Conservation (phyloP, 2,888 invertebrate species). For the Villa cingulata region DNA sequence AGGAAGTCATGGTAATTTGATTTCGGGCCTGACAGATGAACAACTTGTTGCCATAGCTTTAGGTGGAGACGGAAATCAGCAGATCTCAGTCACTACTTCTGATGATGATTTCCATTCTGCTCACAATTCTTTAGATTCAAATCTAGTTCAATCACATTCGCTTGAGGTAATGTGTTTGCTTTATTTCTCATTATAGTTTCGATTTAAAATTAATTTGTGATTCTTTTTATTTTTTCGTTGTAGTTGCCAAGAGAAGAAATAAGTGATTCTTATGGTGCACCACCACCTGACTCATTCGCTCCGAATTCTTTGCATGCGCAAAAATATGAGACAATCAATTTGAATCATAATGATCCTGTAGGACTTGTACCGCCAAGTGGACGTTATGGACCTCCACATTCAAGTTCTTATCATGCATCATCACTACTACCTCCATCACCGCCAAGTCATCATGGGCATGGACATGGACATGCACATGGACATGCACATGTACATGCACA, state of each 20-base stretch:
- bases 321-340: slow-evolving; percentile 23
- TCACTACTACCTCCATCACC: neutral
- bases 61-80: slow-evolving; percentile 15
- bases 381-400: slow-evolving; percentile 43
- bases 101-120: slow-evolving; percentile 17
- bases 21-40: slow-evolving; percentile 28
- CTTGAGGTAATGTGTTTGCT: slow-evolving; percentile 19
- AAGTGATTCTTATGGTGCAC: slow-evolving; percentile 27
- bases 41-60: slow-evolving; percentile 32
- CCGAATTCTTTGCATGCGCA: slow-evolving; percentile 25
- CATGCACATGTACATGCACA: too few species aligned
- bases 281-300: slow-evolving; percentile 37
- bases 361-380: slow-evolving; percentile 43
- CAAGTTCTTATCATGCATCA: slow-evolving; percentile 11
- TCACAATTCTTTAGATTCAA: slow-evolving; percentile 2
- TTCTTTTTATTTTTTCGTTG: neutral
- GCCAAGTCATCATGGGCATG: too few species aligned
- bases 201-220: too few species aligned
- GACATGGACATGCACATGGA: neutral
- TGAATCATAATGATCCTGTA: slow-evolving; percentile 4
- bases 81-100: slow-evolving; percentile 18
- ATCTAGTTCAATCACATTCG: slow-evolving; percentile 16
- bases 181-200: neutral
- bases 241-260: slow-evolving; percentile 17
- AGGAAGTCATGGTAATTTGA: slow-evolving; percentile 5